A percentile compares a stretch with the other conserved stretches of the same genome.
Evolutionary conservation across 2,797 vertebrate species (phyloP).

Genomic region (Siniperca obscura): DNA sequence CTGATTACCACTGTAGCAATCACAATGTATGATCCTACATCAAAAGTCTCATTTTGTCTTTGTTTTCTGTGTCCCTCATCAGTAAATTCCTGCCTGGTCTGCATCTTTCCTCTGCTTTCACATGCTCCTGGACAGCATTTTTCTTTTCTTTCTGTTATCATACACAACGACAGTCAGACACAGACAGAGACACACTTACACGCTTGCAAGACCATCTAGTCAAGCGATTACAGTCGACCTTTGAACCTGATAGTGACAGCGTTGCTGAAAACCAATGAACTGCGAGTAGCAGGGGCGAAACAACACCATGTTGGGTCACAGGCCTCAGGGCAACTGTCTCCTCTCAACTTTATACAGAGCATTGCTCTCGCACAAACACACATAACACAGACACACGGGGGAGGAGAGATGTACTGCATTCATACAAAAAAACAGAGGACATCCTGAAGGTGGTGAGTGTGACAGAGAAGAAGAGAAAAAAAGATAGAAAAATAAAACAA

Average conservation of each 20-base stretch:
- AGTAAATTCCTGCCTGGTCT: background rate
- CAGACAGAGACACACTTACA: slow-evolving; percentile 12
- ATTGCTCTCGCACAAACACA: background rate
- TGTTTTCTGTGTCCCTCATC: background rate
- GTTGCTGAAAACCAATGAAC: slow-evolving; percentile 13
- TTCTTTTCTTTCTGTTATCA: slow-evolving; percentile 24
- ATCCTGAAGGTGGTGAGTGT: background rate
- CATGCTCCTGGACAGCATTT: background rate
- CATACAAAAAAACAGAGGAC: background rate
- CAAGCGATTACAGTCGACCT: slow-evolving; percentile 43
- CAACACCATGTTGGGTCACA: slow-evolving; percentile 39
- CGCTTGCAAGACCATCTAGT: slow-evolving; percentile 24
- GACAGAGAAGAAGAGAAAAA: background rate
- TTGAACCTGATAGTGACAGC: slow-evolving; percentile 31
- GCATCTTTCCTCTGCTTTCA: slow-evolving; percentile 2
- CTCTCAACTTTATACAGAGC: slow-evolving; percentile 19
- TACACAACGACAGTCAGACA: background rate
- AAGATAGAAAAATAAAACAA: background rate
- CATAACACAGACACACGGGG: background rate
- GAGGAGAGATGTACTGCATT: slow-evolving; percentile 1
- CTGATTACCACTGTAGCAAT: background rate
- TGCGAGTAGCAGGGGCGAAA: slow-evolving; percentile 2
- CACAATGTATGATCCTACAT: background rate
- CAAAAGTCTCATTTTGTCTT: background rate
- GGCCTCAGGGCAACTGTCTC: slow-evolving; percentile 24